These are phyloP conservation scores for Aurelia sp. DNA, from an alignment of 30 jellyfish, hydroid and myxozoan species.

Conservation along the genomic window DNA sequence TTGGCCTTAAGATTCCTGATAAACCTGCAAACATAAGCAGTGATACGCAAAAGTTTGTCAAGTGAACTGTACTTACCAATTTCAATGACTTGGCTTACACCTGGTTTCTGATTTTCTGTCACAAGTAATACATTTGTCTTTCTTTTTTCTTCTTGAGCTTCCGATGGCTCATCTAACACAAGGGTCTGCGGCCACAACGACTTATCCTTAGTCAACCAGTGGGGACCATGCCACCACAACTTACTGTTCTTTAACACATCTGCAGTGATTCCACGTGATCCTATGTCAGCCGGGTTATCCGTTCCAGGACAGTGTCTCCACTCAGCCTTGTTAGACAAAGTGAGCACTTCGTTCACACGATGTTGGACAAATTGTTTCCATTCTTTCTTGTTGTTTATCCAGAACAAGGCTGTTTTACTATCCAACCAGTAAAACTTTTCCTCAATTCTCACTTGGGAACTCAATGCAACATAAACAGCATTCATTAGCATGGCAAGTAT, in stretches of 20 bases:
- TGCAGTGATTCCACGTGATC: conserved; percentile 27
- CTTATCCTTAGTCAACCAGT: conserved; percentile 6
- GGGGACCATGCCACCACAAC: conserved; percentile 52
- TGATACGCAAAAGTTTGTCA: conserved; percentile 10
- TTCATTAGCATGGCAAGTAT: conserved; percentile 27
- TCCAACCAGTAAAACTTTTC: not conserved
- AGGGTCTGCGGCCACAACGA: conserved; percentile 22
- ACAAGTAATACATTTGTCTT: not conserved
- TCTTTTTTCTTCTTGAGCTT: conserved; percentile 11
- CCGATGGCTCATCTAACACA: not conserved
- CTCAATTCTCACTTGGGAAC: not conserved
- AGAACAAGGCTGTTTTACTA: conserved; percentile 16
- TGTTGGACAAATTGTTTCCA: conserved; percentile 10
- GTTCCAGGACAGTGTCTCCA: conserved; percentile 37
- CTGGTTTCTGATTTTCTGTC: not conserved
- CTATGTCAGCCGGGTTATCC: conserved; percentile 62
- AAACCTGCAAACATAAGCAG: conserved; percentile 7
- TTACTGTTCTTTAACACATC: not conserved
- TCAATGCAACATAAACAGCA: conserved; percentile 16
- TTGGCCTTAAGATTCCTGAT: conserved; percentile 5
- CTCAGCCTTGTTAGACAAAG: conserved; percentile 10
- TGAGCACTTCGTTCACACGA: not conserved
- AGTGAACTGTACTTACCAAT: not conserved
- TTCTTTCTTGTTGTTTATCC: not conserved
- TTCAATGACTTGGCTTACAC: not conserved